Percentiles rank a stretch among this genome's conserved stretches.
These are phyloP conservation scores for Melieria crassipennis DNA, from an alignment of 2,888 invertebrate species.

Conservation along the genomic window DNA sequence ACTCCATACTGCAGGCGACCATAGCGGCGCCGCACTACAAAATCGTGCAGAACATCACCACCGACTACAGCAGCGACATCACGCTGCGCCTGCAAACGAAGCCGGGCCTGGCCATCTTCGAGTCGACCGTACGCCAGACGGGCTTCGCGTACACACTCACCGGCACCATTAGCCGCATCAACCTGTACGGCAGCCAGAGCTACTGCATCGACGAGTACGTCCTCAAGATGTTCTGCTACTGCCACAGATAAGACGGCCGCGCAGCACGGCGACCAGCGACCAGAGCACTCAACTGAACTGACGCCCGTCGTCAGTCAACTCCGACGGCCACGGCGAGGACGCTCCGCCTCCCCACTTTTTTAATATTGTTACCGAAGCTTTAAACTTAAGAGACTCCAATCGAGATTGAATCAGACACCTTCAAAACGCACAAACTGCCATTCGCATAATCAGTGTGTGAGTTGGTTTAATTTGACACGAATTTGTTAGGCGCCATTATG, in stretches of 20 bases:
- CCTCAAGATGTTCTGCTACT: conserved; percentile 82
- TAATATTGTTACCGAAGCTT: no score
- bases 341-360: no score
- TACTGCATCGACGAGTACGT: conserved; percentile 79
- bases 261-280: background rate
- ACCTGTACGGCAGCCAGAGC: conserved; percentile 84
- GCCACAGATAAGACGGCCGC: conserved; percentile 63
- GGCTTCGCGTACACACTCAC: conserved; percentile 57
- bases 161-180: conserved; percentile 81
- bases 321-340: no score
- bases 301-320: no score
- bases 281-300: background rate
- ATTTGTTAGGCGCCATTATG: no score
- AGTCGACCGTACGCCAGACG: conserved; percentile 75
- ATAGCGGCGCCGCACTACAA: conserved; percentile 67
- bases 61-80: conserved; percentile 61
- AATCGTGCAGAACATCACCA: conserved; percentile 57
- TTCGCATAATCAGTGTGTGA: no score
- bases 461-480: no score
- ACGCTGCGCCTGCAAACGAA: conserved; percentile 67
- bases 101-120: conserved; percentile 73
- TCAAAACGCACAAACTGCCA: no score
- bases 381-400: background rate
- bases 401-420: background rate
- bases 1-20: conserved; percentile 74